These are phyloP conservation scores for Nudaria mundana DNA, from an alignment of 2,888 invertebrate species.

Conservation along the genomic window DNA sequence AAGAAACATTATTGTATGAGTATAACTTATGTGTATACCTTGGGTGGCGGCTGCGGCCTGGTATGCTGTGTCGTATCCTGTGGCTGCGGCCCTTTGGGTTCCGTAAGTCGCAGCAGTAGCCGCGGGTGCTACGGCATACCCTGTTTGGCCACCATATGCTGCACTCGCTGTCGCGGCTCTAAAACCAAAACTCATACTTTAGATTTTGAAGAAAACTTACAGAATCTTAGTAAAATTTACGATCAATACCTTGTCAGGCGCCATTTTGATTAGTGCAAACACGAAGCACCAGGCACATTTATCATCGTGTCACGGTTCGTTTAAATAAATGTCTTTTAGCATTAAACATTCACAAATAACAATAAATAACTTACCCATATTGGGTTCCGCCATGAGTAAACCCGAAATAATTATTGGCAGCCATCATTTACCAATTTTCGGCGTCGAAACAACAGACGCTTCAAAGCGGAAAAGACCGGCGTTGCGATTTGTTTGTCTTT, in stretches of 20 bases:
- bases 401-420: slow-evolving; percentile 97
- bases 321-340: no score
- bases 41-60: slow-evolving; percentile 91
- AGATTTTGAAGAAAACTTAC: slow-evolving; percentile 24
- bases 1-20: no score
- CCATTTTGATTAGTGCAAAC: slow-evolving; percentile 75
- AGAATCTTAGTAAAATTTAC: slow-evolving; percentile 33
- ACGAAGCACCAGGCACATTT: slow-evolving; percentile 56
- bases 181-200: slow-evolving; percentile 40
- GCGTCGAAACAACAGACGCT: slow-evolving; percentile 70
- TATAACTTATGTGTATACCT: slow-evolving; percentile 73
- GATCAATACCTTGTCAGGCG: slow-evolving; percentile 69
- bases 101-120: slow-evolving; percentile 92
- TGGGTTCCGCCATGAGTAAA: slow-evolving; percentile 97
- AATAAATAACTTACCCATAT: slow-evolving; percentile 86
- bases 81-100: slow-evolving; percentile 89
- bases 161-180: slow-evolving; percentile 89
- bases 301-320: no score
- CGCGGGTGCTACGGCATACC: slow-evolving; percentile 91
- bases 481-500: slow-evolving; percentile 57
- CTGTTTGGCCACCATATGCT: slow-evolving; percentile 91
- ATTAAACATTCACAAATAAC: slow-evolving; percentile 6
- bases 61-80: slow-evolving; percentile 91
- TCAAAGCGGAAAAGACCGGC: slow-evolving; percentile 73
- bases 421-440: slow-evolving; percentile 84